These are phyloP conservation scores for Phaetusa simplex DNA, from an alignment of 2,113 vertebrate genomes.

Conservation along the genomic window DNA sequence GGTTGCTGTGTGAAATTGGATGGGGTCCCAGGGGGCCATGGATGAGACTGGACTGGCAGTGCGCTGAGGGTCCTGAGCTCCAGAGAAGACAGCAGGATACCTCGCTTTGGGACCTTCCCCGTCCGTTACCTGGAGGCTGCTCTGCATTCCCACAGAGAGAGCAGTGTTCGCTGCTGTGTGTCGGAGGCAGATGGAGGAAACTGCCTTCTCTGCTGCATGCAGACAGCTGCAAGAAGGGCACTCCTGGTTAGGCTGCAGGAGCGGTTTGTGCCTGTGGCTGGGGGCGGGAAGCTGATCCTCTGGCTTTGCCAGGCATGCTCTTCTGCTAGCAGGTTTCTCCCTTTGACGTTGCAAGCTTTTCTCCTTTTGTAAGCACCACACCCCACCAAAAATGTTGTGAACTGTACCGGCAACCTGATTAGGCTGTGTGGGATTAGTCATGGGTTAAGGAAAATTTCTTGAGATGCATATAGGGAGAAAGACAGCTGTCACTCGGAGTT, in stretches of 20 bases:
- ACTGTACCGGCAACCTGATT: background rate
- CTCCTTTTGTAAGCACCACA: background rate
- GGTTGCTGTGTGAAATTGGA: background rate
- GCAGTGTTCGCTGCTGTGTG: accelerated
- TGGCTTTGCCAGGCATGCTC: background rate
- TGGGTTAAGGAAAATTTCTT: background rate
- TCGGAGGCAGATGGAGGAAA: background rate
- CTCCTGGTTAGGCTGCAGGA: background rate
- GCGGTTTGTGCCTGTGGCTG: background rate
- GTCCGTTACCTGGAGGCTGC: accelerated
- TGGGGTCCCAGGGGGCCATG: background rate
- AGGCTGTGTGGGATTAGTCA: background rate
- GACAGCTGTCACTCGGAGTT: background rate
- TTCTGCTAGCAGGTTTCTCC: background rate
- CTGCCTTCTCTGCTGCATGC: background rate
- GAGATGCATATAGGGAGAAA: background rate
- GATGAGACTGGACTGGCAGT: background rate
- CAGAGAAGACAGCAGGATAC: background rate
- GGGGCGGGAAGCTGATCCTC: background rate
- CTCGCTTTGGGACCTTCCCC: background rate
- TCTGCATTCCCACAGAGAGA: background rate
- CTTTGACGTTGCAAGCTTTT: background rate
- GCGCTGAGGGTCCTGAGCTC: background rate
- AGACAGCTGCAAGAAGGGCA: background rate
- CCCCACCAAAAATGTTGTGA: background rate